Base-by-base conservation (phyloP, 2,113 vertebrate genomes). In the Verasper variegatus region DNA sequence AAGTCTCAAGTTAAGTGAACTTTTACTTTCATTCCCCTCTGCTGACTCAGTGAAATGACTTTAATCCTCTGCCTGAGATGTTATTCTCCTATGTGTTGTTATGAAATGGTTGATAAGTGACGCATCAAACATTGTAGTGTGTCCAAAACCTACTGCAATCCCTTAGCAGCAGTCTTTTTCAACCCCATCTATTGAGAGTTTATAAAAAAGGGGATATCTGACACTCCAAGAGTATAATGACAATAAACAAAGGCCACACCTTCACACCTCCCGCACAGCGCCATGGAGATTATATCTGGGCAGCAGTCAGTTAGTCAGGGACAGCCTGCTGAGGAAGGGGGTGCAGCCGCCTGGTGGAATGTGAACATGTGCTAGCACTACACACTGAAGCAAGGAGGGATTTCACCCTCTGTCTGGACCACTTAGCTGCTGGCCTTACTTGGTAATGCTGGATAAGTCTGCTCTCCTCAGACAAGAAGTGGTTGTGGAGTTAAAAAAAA, bases 341-440 rank as follows among this genome's bases (percentile, higher is more conserved):
- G 74, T 81, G 74, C 70, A 78, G 75, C 55, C 76, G 6, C 51
- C 69, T 47, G 52, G 17, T 27, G 63, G 63, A 71, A 75, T 65
- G 71, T 47, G 65, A 78, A 70, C 66, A 76, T 72, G 76, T 45
- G 9, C 57, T 82, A 68, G 27, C 26, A 64, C 89, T 89, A 76
- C 79, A 77, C 84, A 52, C 87, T 60, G 74, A 86, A 63, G 60
- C 82, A 51, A 47, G 64, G 61, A 80, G 56, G 79, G 70, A 76
- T 71, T 89, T 87, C 75, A 37, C 74, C 64, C 20, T 0, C 54
- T 54, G 78, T 71, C 82, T 70, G 73, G 71, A 56, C 75, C 55
- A 61, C 66, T 86, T 68, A 69, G 77, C 83, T 62, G 90, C 70
- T 80, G 89, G 83, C 86, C 81, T 94, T 92, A 76, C 87, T 92